These are phyloP conservation scores for Drosophila bocki DNA, from an alignment of 1,140 invertebrate genomes.

Conservation along the genomic window DNA sequence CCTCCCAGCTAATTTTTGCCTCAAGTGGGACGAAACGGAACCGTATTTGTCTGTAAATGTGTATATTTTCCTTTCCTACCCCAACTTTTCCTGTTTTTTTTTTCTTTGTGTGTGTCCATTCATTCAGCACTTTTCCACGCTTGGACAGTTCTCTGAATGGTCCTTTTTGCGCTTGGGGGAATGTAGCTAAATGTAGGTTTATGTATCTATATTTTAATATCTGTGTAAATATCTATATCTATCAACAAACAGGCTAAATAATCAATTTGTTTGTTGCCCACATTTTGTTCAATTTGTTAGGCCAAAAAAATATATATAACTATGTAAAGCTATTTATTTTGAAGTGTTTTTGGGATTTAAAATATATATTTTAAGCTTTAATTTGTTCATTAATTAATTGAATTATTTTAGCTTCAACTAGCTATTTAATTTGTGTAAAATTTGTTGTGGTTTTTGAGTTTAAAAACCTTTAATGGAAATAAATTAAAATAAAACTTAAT, in stretches of 20 bases:
- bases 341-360: neutral
- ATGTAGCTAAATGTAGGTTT: too few relatives aligned
- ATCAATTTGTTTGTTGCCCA: constrained; percentile 56
- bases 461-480: too few relatives aligned
- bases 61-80: constrained; percentile 5
- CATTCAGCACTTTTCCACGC: constrained; percentile 26
- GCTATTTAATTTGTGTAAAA: neutral
- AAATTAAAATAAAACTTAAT: neutral
- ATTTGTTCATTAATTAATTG: neutral
- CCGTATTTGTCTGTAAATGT: constrained; percentile 4
- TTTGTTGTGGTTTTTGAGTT: neutral
- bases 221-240: constrained; percentile 5
- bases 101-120: neutral
- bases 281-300: constrained; percentile 57
- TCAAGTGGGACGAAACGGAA: constrained; percentile 8
- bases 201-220: constrained; percentile 16
- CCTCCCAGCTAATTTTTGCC: constrained; percentile 38
- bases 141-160: constrained; percentile 30
- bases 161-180: constrained; percentile 18
- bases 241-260: constrained; percentile 13
- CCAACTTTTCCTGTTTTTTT: neutral
- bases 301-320: neutral
- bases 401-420: neutral
- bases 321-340: neutral
- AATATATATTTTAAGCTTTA: neutral